phyloP scores from a whole-genome alignment of 2,888 invertebrate genomes.

The Nephrotoma appendiculata region DNA sequence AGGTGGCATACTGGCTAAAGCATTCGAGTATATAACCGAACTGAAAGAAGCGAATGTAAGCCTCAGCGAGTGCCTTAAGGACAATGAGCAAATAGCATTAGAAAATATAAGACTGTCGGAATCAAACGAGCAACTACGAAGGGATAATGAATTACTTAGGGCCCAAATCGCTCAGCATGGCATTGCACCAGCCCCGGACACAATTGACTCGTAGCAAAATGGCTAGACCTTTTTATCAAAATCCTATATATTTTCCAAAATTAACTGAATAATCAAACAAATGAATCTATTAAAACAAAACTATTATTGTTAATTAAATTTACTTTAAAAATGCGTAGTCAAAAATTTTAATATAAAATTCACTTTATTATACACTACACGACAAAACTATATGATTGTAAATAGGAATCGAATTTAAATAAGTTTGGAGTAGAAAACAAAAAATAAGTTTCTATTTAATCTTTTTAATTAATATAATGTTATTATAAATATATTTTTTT shows the following conservation, averaged over 20 bases:
- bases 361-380: neutral
- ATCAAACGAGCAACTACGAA: conserved; percentile 23
- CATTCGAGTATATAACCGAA: conserved; percentile 86
- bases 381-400: neutral
- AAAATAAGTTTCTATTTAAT: neutral
- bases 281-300: neutral
- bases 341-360: neutral
- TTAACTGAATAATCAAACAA: neutral
- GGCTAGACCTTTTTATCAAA: neutral
- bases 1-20: conserved; percentile 88
- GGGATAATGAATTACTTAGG: conserved; percentile 22
- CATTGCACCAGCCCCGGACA: neutral
- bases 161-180: conserved; percentile 3
- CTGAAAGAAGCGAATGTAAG: conserved; percentile 59
- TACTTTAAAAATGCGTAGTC: neutral
- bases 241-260: neutral
- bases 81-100: conserved; percentile 6
- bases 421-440: neutral
- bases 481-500: neutral
- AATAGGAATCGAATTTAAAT: neutral
- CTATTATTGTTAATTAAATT: neutral
- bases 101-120: conserved; percentile 9
- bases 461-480: neutral
- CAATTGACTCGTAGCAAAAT: neutral
- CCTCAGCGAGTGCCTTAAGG: conserved; percentile 24